phyloP scores from a whole-genome alignment of 2,888 invertebrate genomes.

The Merodon equestris region DNA sequence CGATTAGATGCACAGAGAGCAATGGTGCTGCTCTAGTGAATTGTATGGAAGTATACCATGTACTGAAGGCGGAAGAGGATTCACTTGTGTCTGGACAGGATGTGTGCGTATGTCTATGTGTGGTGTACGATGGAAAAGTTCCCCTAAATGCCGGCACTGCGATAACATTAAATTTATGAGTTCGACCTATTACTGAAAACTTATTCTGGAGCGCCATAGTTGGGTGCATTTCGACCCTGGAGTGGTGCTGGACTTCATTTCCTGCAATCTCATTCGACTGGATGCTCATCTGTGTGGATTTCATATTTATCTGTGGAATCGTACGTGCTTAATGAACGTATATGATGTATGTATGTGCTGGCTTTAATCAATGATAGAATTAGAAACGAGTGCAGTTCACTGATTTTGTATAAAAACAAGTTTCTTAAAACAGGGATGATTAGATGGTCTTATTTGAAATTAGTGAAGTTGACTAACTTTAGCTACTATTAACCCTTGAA shows the following conservation, averaged over 20 bases:
- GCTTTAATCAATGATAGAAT: no score
- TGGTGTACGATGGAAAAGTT: slow-evolving; percentile 38
- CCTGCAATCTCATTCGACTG: slow-evolving; percentile 7
- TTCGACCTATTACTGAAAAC: slow-evolving; percentile 50
- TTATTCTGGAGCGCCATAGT: slow-evolving; percentile 24
- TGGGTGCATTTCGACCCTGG: no score
- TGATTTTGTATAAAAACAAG: no score
- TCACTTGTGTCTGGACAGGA: slow-evolving; percentile 54
- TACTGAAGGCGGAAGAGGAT: slow-evolving; percentile 16
- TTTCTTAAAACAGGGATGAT: no score
- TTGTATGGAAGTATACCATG: slow-evolving; percentile 22
- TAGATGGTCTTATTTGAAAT: no score
- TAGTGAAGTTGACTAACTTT: no score
- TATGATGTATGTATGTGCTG: no score
- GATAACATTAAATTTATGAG: slow-evolving; percentile 65
- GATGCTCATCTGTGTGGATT: not conserved
- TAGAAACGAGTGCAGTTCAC: no score
- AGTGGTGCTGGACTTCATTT: slow-evolving; percentile 33
- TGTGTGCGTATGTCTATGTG: slow-evolving; percentile 20
- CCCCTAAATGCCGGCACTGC: slow-evolving; percentile 46
- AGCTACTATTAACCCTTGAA: no score
- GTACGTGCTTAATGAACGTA: no score
- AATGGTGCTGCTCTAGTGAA: slow-evolving; percentile 1
- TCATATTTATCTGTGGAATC: no score
- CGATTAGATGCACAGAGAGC: slow-evolving; percentile 51